Base-by-base conservation (phyloP, 2,797 vertebrate genomes). In the Morus bassanus region DNA sequence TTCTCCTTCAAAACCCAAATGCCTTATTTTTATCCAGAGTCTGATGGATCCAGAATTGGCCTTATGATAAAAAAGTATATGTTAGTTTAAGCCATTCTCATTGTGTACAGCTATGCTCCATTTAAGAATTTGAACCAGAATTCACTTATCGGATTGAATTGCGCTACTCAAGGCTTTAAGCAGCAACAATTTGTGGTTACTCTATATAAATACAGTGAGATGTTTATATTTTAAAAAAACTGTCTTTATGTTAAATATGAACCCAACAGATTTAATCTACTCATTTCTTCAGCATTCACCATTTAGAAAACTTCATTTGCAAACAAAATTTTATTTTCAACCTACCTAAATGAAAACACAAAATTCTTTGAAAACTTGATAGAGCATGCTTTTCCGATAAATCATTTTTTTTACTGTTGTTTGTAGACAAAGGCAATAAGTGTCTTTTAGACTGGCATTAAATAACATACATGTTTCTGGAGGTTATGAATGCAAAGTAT, bases 301-400 rank as follows among this genome's bases (percentile, higher is more conserved):
- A 18, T n/a, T 85, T 75, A n/a, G 33, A 79, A 83, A 65, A 13
- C 1, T 68, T 17, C 2, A 48, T 61, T 73, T 76, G 6, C 6
- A 68, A 21, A 39, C 10, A 69, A 35, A 51, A 37, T 7, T 1
- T 31, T 43, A 2, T 54, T 85, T 87, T 59, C 5, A 56, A n/a
- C 9, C 14, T 54, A 10, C 30, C 17, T 56, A 48, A 82, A 76
- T 23, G 12, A 65, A 88, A 60, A 11, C 2, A n/a, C 0, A 0
- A 27, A 39, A 57, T 19, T 53, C 4, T 57, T 76, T 31, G 41
- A 85, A 91, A 56, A 33, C 3, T n/a, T 69, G 13, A 27, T 39
- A 46, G 4, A 86, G 8, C 1, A 12, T 35, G 2, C 0, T 22
- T 3, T 75, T 75, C 37, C 27, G 21, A 57, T 35, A 6, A 14